These are phyloP conservation scores for Amblyteles armatorius DNA, from an alignment of 2,888 invertebrate species.

Conservation along the genomic window DNA sequence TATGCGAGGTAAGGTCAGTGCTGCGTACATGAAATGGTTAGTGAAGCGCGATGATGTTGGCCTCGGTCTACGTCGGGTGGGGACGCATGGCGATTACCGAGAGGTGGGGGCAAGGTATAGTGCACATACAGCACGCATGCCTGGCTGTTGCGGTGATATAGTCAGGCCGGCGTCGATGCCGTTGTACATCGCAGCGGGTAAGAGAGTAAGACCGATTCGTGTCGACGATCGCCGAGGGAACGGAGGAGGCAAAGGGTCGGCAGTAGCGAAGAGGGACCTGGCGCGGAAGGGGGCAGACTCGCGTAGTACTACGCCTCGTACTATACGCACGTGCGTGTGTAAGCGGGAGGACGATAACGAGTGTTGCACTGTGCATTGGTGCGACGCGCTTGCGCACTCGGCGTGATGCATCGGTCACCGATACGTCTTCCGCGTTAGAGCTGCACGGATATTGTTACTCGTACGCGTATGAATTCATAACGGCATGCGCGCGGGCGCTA, in stretches of 20 bases:
- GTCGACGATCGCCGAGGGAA: slow-evolving; percentile 25
- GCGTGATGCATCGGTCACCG: slow-evolving; percentile 9
- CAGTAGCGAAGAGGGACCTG: slow-evolving; percentile 40
- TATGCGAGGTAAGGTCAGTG: slow-evolving; percentile 83
- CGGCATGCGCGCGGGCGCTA: neutral
- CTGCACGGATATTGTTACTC: slow-evolving; percentile 7
- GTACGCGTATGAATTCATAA: neutral
- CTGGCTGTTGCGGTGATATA: slow-evolving; percentile 27
- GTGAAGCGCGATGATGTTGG: slow-evolving; percentile 73
- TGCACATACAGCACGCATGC: slow-evolving; percentile 37
- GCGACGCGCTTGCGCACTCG: slow-evolving; percentile 60
- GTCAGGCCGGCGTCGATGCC: slow-evolving; percentile 33
- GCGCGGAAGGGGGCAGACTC: slow-evolving; percentile 67
- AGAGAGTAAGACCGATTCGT: slow-evolving; percentile 25
- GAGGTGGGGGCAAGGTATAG: slow-evolving; percentile 54
- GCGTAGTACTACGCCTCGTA: slow-evolving; percentile 83
- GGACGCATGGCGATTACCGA: slow-evolving; percentile 52
- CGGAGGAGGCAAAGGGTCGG: slow-evolving; percentile 30
- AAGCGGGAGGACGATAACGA: slow-evolving; percentile 75
- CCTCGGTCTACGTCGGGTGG: slow-evolving; percentile 41
- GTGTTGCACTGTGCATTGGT: slow-evolving; percentile 69
- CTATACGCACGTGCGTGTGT: slow-evolving; percentile 82
- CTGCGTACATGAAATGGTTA: slow-evolving; percentile 82
- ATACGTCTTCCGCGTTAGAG: slow-evolving; percentile 26
- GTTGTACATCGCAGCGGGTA: slow-evolving; percentile 4